Evolutionary conservation across 2,888 invertebrate species (phyloP), one percentile per base, ranked within the genome.

Genomic region (Melinopterus prodromus): DNA sequence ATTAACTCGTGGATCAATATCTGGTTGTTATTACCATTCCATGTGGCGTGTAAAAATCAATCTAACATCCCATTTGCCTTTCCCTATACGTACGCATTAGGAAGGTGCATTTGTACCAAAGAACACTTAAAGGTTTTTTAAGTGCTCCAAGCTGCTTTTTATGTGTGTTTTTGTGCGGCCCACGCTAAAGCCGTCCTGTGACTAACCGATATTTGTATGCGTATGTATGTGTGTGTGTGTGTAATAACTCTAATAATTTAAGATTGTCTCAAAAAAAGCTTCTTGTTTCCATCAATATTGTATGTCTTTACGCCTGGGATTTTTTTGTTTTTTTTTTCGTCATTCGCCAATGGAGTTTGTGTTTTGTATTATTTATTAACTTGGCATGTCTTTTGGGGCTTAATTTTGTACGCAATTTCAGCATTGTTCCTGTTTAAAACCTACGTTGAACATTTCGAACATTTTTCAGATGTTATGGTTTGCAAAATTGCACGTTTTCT

Each of bases 211-310:
- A 9, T 53, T 53, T 53, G 12, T 53, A 12, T 53, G 9, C 12
- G 9, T 53, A 26, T 26, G n/a, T n/a, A n/a, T 38, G 38, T 38
- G 53, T 12, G 53, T 53, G 53, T 53, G 53, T 53, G 53, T 53
- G 7, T 53, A 53, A 53, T 53, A 53, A 53, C 53, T 53, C 53
- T 53, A 53, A 53, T 53, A 71, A 71, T 71, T 16, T 71, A 71
- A 71, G 71, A n/a, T 3, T 71, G 7, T 71, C 15, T 16, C 15
- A 71, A 71, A 71, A 69, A 16, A 86, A 85, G 86, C 86, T 87
- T 84, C 86, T 84, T 87, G 88, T 88, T 86, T 86, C 88, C 86
- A 87, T 86, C 87, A 87, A 86, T 87, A 87, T 86, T 88, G 88
- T 89, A 88, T 88, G 88, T 88, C 86, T 86, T 85, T 79, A 78